Base-by-base conservation (phyloP, 2,888 invertebrate genomes). In the Conchocele bisecta region DNA sequence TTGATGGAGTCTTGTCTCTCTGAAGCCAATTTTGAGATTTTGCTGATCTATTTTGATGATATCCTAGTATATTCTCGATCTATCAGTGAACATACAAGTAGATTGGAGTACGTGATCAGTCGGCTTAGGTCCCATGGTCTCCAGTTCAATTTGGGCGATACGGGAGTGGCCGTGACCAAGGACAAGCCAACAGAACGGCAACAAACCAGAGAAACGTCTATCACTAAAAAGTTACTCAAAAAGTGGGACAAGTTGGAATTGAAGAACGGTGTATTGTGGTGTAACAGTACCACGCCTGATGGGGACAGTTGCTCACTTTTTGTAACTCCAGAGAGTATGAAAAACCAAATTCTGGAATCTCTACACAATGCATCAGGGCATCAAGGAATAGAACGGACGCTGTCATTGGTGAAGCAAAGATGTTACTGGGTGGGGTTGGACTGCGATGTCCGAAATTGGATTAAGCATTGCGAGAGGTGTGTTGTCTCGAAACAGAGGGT, bases 21-120 rank as follows among this genome's bases (percentile, higher is more conserved):
- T 28, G 82, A 79, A 28, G 46, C 60, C n/a, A 79, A 61, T 24
- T 75, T 80, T 54, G 60, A 81, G 17, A 48, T 58, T 2, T 13
- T 54, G 3, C 53, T 81, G 9, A 66, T 81, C 2, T 83, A 79
- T 48, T 26, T 82, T 24, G 83, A 81, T 50, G 80, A 83, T 41
- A 68, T 83, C 35, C 42, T 81, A 17, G 70, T 81, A 42, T 81
- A 58, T 61, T 48, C 54, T 7, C 28, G 11, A 5, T 48, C 65
- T 4, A 39, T 57, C 13, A 65, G 73, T 24, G 69, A 72, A 24
- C 67, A 59, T 17, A 15, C 71, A 2, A 54, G 44, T 4, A 22
- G 76, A 11, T 37, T 81, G 17, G 64, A 72, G 5, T 51, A 33
- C n/a, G 76, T 81, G 1, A 56, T 81, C n/a, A 28, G 11, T 7